phyloP scores from a whole-genome alignment of 2,888 invertebrate genomes.

The Drosophila subsilvestris region DNA sequence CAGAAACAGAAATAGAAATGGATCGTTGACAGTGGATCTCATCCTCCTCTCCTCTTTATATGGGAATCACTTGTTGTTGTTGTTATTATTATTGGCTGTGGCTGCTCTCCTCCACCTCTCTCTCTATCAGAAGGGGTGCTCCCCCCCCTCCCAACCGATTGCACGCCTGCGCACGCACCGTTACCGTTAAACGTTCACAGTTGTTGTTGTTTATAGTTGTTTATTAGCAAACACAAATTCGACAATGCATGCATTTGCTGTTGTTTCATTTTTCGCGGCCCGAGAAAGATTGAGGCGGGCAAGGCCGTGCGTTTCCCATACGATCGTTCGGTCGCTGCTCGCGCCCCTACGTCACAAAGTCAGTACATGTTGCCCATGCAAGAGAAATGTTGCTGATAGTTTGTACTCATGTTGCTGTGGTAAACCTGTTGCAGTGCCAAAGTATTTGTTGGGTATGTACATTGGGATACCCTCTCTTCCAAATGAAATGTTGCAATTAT shows the following conservation, averaged over 20 bases:
- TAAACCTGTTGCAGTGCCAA: not conserved
- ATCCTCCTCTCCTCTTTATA: not conserved
- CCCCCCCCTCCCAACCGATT: not conserved
- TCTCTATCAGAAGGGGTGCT: too few relatives aligned
- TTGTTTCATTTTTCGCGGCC: slow-evolving; percentile 6
- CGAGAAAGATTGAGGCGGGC: slow-evolving; percentile 11
- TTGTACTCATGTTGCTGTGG: not conserved
- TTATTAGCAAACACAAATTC: not conserved
- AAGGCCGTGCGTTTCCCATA: slow-evolving; percentile 6
- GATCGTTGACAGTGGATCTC: slow-evolving; percentile 3
- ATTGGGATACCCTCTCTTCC: not conserved
- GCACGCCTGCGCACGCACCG: slow-evolving; percentile 57
- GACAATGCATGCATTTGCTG: not conserved
- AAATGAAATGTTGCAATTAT: not conserved
- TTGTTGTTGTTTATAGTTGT: slow-evolving; percentile 59
- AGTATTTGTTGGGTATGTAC: not conserved
- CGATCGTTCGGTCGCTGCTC: not conserved
- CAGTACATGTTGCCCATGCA: not conserved
- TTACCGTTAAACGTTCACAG: slow-evolving; percentile 78
- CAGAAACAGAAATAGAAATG: slow-evolving; percentile 31
- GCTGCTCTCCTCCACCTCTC: not conserved
- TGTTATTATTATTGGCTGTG: not conserved
- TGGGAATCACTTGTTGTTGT: not conserved
- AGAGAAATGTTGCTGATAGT: not conserved
- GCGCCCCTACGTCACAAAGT: not conserved